Evolutionary conservation across 2,113 vertebrate genomes (phyloP).

Genomic region (Speoplatyrhinus poulsoni): DNA sequence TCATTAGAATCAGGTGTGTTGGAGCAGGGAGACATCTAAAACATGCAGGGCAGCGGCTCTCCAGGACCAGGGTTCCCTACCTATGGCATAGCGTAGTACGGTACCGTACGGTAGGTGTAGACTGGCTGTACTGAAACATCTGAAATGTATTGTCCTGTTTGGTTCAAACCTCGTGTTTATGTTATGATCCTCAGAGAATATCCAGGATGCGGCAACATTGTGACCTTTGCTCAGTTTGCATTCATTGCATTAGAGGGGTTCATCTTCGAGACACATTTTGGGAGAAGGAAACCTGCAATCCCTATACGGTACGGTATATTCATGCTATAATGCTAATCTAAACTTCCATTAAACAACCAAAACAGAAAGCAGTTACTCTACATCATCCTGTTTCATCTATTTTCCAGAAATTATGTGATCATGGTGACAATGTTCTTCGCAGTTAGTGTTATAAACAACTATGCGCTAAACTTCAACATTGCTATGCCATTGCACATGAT

Average conservation of each 20-base stretch:
- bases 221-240: conserved; percentile 93
- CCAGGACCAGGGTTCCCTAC: no score
- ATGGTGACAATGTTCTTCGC: conserved; percentile 99
- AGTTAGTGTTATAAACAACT: conserved; percentile 96
- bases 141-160: not conserved
- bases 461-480: conserved; percentile 94
- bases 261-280: conserved; percentile 87
- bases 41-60: no score
- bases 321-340: fast-evolving
- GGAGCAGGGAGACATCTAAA: no score
- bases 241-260: conserved; percentile 94
- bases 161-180: not conserved
- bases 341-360: not conserved
- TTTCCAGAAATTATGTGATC: conserved; percentile 83
- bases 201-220: conserved; percentile 96
- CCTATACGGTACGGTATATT: conserved; percentile 89
- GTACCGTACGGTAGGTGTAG: not conserved
- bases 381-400: not conserved
- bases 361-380: not conserved
- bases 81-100: not conserved
- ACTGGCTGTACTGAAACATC: not conserved
- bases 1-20: no score
- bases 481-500: conserved; percentile 99
- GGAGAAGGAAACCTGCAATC: conserved; percentile 86
- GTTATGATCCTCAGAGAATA: conserved; percentile 77